Evolutionary conservation across 2,888 invertebrate species (phyloP).

Genomic region (Drosophila siamana): DNA sequence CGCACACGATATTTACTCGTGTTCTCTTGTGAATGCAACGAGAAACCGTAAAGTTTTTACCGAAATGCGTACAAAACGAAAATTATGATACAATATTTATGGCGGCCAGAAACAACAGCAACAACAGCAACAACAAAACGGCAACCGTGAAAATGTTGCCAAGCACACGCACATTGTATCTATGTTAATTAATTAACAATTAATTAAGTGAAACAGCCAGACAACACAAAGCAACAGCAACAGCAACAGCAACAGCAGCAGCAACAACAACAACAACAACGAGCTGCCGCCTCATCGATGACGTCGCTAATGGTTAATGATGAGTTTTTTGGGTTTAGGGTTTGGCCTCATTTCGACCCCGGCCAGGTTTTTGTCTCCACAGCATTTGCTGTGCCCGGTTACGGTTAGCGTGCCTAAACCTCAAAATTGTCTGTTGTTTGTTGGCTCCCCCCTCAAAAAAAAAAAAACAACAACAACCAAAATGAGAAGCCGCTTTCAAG

Average conservation of each 20-base stretch:
- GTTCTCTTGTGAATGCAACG: conserved; percentile 16
- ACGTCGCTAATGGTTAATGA: conserved; percentile 80
- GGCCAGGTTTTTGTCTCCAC: conserved; percentile 5
- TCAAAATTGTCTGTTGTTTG: conserved; percentile 57
- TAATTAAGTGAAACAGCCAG: conserved; percentile 72
- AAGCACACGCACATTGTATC: conserved; percentile 62
- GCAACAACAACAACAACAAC: conserved; percentile 43
- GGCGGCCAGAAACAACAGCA: conserved; percentile 8
- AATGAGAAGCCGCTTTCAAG: conserved; percentile 53
- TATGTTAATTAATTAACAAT: conserved; percentile 81
- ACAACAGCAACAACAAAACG: conserved; percentile 37
- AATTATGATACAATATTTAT: conserved; percentile 66
- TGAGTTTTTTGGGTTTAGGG: conserved; percentile 69
- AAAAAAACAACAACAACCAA: neutral
- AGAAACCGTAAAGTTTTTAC: conserved; percentile 23
- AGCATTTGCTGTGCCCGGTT: conserved; percentile 5
- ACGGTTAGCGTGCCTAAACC: conserved; percentile 69
- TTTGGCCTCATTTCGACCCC: conserved; percentile 67
- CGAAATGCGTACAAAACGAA: conserved; percentile 58
- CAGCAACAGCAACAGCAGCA: conserved; percentile 53
- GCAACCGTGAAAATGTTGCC: conserved; percentile 73
- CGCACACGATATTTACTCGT: conserved; percentile 21
- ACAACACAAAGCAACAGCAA: conserved; percentile 48
- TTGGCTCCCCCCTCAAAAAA: neutral
- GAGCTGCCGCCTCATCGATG: conserved; percentile 49